Evolutionary conservation across 2,797 vertebrate species (phyloP), one percentile per base, ranked within the genome.

Genomic region (Oreortyx pictus): DNA sequence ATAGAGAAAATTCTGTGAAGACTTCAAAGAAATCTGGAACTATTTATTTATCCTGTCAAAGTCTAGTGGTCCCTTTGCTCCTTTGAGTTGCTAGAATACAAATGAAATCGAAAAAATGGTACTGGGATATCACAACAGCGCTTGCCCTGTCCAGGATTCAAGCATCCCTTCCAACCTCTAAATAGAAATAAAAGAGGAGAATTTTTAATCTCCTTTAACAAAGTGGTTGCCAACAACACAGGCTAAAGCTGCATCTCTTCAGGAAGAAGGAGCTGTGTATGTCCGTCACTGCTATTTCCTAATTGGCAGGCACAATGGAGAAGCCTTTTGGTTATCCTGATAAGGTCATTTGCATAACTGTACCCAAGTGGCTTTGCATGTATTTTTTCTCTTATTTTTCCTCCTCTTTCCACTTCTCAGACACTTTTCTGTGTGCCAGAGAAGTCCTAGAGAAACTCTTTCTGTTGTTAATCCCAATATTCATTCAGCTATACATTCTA

Each of bases 331-430:
- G 90, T 87, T 82, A 92, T 33, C 77, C 73, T 89, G 92, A 94
- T 95, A 96, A 94, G 83, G 88, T 61, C 70, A 89, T 95, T 93
- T 94, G 77, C 92, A 88, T 91, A 93, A 84, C 87, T 86, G 75
- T 81, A 78, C 79, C 70, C 82, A 76, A 83, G 17, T 92, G 89
- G 86, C 76, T 95, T 92, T 95, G 90, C 79, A 92, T 94, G 43
- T 19, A 33, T 80, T 92, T 71, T 71, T 65, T 18, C 43, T 61
- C 43, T 47, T 89, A 8, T 80, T 87, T 79, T 84, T 49, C 59
- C 31, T 87, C 75, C 70, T 85, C 35, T 83, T 47, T 86, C 37
- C 27, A 39, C 24, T 91, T 92, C 61, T 70, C 74, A 91, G 59
- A 71, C 25, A 66, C 39, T 62, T 89, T 56, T 70, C 44, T 18